Base-by-base conservation (phyloP, 2,888 invertebrate genomes). In the Actias luna region DNA sequence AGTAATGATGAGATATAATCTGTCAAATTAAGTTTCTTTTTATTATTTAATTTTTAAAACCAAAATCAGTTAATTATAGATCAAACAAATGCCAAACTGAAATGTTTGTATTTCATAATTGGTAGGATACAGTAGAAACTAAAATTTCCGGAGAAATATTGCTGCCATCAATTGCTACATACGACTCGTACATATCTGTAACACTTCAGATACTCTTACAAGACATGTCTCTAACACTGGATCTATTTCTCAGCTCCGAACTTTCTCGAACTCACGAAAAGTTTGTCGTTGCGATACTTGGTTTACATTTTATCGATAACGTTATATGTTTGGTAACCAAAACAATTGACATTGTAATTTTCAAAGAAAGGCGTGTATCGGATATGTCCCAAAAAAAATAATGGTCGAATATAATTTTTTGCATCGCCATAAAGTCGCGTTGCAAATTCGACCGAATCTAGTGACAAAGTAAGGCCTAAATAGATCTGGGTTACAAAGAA, bases 251-350 rank as follows among this genome's bases (percentile, higher is more conserved):
- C 66, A 75, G 75, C 73, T 74, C 33, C 59, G 52, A 79, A 79
- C 76, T 79, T 79, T 75, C 71, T 63, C 71, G 68, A 64, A 65
- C 69, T 63, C 66, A 64, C 64, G 65, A 71, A 75, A 82, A 82
- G 76, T 83, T 80, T 69, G 71, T 68, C 76, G 67, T 72, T 72
- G 67, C 68, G 73, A 77, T 75, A 71, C 74, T 75, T 78, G 80
- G 72, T 80, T 79, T 79, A 82, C 75, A 82, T 82, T 80, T 77
- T 77, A 74, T 78, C 73, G 25, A 50, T 50, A 50, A 4, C 46
- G 7, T 46, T 50, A 25, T 25, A 25, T 22, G 12, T 12, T 50
- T 25, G 22, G 25, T 50, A 50, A 50, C 10, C 10, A 50, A 50
- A 50, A 25, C 25, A 50, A 7, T 1, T 46, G 46, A 8, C 8